Base-by-base conservation (phyloP, 2,113 vertebrate genomes). In the Tretioscincus oriximinensis region DNA sequence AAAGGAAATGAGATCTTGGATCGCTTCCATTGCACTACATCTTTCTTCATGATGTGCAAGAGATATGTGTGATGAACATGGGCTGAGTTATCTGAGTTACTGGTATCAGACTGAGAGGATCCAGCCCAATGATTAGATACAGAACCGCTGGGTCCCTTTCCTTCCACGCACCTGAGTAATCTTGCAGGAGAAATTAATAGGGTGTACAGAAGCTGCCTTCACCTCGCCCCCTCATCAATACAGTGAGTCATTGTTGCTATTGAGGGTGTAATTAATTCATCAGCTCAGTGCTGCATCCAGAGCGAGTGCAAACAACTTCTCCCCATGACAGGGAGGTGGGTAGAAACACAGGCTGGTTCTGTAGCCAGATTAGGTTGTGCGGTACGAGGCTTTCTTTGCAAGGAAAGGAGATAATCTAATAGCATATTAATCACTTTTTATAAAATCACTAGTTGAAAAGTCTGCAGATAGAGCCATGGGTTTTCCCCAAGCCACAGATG, bases 91-190 rank as follows among this genome's bases (percentile, higher is more conserved):
- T 41, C 12, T n/a, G 10, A 67, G 64, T 41, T n/a, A 58, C 47
- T 11, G 2, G 4, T 41, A 8, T 67, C n/a, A 12, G 8, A 45
- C 21, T 41, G 47, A 47, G 54, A 49, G 41, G 21, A 29, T 49
- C 29, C 22, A 74, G 49, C 22, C 49, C 24, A 58, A 21, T 14
- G 35, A 58, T 9, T 28, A 41, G 63, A n/a, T 21, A 28, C 58
- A 66, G 51, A 74, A 41, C 67, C 47, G 12, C 58, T 45, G 71
- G 41, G 3, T 72, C 71, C 54, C 29, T 67, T 81, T 65, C 35
- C 79, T 73, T 66, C 72, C n/a, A 29, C 0, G 1, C 9, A 31
- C 54, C 79, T 81, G 71, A 81, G 71, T 81, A 74, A 81, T 31
- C 71, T 61, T 47, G 58, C 16, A 58, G 14, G n/a, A 58, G 24